Evolutionary conservation across 2,797 vertebrate genomes (phyloP), one percentile per base, ranked within the genome.

Genomic region (Galaxias olidus): DNA sequence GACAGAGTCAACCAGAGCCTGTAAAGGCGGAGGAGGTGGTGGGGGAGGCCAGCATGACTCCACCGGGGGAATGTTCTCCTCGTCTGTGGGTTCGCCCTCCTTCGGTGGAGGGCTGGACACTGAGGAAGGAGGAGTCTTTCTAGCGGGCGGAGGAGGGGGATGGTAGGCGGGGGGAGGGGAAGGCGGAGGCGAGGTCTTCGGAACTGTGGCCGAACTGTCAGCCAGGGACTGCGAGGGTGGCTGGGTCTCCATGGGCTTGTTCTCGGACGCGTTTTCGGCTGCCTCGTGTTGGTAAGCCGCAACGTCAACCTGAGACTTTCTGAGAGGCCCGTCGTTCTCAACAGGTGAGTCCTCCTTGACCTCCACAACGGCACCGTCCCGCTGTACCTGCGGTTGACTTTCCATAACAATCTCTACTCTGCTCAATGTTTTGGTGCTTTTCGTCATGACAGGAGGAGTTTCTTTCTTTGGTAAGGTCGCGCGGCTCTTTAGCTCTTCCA

Each of bases 21-120:
- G 93, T 0, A 94, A 82, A 1, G 90, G 96, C 0, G 96, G 96
- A 0, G 97, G 96, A 0, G 97, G 96, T 0, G 97, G 96, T 0
- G 97, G 96, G 0, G 96, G 96, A 4, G 96, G 96, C 96, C 96
- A 97, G 75, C 66, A 84, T 4, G 89, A 61, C 17, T 96, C 94
- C 0, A 70, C 1, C 1, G 68, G 57, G 1, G 63, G 19, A 10
- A 68, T 75, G 0, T 18, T 41, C 73, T 87, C 61, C 17, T 81
- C 85, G 40, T 87, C 84, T 7, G 80, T 72, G 55, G n/a, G 63
- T 62, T 79, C 46, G 12, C 75, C 45, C 40, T 88, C 84, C 9
- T 81, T 82, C 12, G 77, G 61, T 7, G 51, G 43, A 8, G 63
- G 68, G 0, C 61, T 63, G 4, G 80, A 88, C 8, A 71, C 80